Evolutionary conservation across 2,888 invertebrate species (phyloP).

Genomic region (Mythimna impura): DNA sequence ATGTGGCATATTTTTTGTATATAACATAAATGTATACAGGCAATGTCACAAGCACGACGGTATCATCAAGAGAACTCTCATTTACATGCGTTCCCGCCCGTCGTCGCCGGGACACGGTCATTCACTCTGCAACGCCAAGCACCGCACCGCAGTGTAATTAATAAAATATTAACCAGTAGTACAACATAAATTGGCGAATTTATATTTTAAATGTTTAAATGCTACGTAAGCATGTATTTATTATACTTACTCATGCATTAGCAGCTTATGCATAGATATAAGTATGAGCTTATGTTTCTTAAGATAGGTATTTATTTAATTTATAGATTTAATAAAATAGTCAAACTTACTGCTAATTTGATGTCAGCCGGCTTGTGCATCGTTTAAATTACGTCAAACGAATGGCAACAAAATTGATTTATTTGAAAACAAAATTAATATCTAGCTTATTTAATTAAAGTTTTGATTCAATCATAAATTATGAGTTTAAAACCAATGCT

Average conservation of each 20-base stretch:
- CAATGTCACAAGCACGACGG: slow-evolving; percentile 46
- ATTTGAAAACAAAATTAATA: slow-evolving; percentile 19
- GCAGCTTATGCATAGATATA: background rate
- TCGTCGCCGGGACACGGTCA: slow-evolving; percentile 68
- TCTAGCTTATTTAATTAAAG: slow-evolving; percentile 14
- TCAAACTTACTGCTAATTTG: slow-evolving; percentile 8
- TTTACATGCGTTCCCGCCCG: slow-evolving; percentile 68
- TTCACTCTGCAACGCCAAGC: slow-evolving; percentile 66
- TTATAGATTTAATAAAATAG: slow-evolving; percentile 11
- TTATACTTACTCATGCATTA: background rate
- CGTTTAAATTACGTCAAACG: background rate
- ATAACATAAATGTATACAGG: slow-evolving; percentile 18
- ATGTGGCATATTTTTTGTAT: slow-evolving; percentile 27
- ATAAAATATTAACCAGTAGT: slow-evolving; percentile 63
- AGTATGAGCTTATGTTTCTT: background rate
- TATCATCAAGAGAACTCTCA: slow-evolving; percentile 65
- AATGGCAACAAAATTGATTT: slow-evolving; percentile 22
- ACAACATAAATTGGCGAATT: slow-evolving; percentile 19
- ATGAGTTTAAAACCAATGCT: background rate
- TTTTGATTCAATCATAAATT: background rate
- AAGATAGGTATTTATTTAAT: slow-evolving; percentile 5
- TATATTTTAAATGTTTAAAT: slow-evolving; percentile 22
- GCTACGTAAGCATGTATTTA: slow-evolving; percentile 16
- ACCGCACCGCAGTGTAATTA: slow-evolving; percentile 52
- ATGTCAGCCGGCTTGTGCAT: slow-evolving; percentile 1